Evolutionary conservation across 1,140 invertebrate species (phyloP).

Genomic region (Pachypsylla venusta): DNA sequence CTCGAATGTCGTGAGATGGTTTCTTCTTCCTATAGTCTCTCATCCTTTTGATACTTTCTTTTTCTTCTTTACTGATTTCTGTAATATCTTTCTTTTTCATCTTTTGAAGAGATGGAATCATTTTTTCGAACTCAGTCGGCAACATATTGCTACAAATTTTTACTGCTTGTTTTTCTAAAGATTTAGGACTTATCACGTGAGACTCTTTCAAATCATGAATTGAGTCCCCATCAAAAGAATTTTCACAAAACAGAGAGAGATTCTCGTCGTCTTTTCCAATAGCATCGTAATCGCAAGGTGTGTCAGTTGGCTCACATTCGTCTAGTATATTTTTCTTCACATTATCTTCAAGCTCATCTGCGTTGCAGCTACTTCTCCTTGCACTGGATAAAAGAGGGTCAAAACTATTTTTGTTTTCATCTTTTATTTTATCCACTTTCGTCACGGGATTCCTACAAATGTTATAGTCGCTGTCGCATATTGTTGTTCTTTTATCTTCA

Average conservation of each 20-base stretch:
- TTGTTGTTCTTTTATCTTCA: neutral
- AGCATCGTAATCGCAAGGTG: neutral
- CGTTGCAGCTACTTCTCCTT: neutral
- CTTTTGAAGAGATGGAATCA: neutral
- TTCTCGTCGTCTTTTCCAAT: conserved; percentile 8
- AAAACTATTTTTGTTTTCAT: conserved; percentile 7
- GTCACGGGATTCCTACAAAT: conserved; percentile 4
- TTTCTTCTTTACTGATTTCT: neutral
- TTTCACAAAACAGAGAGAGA: conserved; percentile 2
- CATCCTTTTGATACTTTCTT: neutral
- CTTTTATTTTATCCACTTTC: conserved; percentile 2
- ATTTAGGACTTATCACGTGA: neutral
- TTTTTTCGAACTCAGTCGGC: neutral
- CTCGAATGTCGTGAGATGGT: neutral
- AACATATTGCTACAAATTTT: neutral
- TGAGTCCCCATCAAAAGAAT: neutral
- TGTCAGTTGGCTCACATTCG: neutral
- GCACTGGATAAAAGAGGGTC: conserved; percentile 4
- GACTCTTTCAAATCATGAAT: neutral
- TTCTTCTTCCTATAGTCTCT: conserved; percentile 2
- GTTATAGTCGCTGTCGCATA: conserved; percentile 6
- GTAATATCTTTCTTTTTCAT: neutral
- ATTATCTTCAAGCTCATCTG: neutral
- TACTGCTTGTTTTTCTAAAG: neutral
- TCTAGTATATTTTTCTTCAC: neutral